phyloP scores from a whole-genome alignment of 1,140 invertebrate genomes.

The Hestina assimilis region DNA sequence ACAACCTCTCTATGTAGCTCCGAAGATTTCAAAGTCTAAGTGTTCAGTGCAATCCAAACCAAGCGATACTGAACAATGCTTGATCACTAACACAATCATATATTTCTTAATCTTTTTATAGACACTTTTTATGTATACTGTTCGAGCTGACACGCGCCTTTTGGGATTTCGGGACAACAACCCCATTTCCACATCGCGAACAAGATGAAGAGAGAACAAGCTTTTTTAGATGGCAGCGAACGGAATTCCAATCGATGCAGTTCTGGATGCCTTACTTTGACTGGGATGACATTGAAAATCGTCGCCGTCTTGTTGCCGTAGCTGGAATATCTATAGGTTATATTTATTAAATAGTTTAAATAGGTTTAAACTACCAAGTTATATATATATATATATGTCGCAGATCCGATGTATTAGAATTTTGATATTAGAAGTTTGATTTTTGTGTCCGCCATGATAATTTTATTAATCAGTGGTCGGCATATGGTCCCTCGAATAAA shows the following conservation, averaged over 20 bases:
- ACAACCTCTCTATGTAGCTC: too few species aligned
- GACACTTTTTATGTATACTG: not conserved
- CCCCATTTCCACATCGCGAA: slow-evolving; percentile 12
- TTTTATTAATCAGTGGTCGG: too few species aligned
- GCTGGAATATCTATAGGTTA: slow-evolving; percentile 45
- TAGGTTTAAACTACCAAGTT: not conserved
- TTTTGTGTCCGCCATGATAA: too few species aligned
- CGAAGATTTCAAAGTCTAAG: too few species aligned
- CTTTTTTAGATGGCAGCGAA: slow-evolving; percentile 47
- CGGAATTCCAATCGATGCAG: slow-evolving; percentile 16
- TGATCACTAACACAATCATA: too few species aligned
- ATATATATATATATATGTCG: not conserved
- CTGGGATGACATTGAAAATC: slow-evolving; percentile 27
- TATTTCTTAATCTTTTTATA: too few species aligned
- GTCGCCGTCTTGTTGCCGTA: slow-evolving; percentile 26
- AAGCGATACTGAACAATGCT: too few species aligned
- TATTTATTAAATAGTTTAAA: not conserved
- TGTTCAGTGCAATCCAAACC: too few species aligned
- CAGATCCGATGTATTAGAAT: too few species aligned
- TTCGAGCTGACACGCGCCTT: slow-evolving; percentile 10
- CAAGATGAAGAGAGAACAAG: slow-evolving; percentile 18
- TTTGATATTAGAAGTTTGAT: too few species aligned
- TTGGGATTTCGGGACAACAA: slow-evolving; percentile 42
- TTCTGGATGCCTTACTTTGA: slow-evolving; percentile 26
- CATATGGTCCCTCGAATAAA: too few species aligned